Evolutionary conservation across 1,140 invertebrate species (phyloP).

Genomic region (Pogonomyrmex barbatus): DNA sequence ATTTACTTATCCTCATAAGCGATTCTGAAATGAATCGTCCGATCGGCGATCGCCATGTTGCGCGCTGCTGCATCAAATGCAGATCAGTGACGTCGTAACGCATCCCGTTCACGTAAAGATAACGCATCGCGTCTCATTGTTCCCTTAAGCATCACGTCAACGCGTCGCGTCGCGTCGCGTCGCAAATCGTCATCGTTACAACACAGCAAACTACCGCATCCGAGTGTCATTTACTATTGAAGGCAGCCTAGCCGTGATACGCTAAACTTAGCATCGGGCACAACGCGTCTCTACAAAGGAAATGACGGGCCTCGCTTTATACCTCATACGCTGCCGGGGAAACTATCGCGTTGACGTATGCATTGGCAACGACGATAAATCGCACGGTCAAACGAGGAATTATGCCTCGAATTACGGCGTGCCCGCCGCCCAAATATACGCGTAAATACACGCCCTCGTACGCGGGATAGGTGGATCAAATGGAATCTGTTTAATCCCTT

Average conservation of each 20-base stretch:
- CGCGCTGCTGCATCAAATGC: conserved; percentile 19
- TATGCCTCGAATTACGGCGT: conserved; percentile 51
- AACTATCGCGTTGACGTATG: conserved; percentile 68
- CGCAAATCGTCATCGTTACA: conserved; percentile 76
- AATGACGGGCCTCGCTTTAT: conserved; percentile 64
- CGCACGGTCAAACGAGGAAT: conserved; percentile 66
- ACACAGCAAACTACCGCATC: conserved; percentile 74
- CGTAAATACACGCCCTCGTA: conserved; percentile 41
- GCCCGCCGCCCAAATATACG: conserved; percentile 36
- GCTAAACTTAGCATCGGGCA: conserved; percentile 75
- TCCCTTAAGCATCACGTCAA: conserved; percentile 70
- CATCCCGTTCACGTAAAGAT: conserved; percentile 67
- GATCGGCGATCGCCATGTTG: conserved; percentile 14
- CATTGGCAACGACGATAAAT: conserved; percentile 70
- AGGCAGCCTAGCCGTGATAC: conserved; percentile 69
- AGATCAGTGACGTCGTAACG: conserved; percentile 48
- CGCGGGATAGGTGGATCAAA: not conserved
- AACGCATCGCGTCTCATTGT: conserved; percentile 68
- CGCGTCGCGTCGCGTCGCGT: conserved; percentile 67
- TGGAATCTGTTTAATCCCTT: conserved; percentile 33
- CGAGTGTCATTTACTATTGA: conserved; percentile 78
- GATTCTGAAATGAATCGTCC: not conserved
- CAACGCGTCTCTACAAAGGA: conserved; percentile 67
- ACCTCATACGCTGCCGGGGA: conserved; percentile 58
- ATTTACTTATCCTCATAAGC: not conserved